phyloP scores from a whole-genome alignment of 2,888 invertebrate genomes.

The Sericinus montela region DNA sequence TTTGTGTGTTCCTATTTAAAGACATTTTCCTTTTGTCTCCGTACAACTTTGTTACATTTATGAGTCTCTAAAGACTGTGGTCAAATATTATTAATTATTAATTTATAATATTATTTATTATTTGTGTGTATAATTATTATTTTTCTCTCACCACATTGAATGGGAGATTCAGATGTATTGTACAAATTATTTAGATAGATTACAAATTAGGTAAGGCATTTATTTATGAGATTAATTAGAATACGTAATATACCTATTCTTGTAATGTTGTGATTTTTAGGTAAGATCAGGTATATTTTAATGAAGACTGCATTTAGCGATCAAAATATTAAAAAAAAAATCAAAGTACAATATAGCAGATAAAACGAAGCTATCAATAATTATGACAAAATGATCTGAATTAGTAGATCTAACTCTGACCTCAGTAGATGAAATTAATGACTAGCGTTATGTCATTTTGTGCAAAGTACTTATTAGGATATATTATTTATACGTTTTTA shows the following conservation, averaged over 20 bases:
- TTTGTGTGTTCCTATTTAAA: constrained; percentile 67
- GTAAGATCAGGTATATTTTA: constrained; percentile 38
- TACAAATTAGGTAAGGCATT: constrained; percentile 56
- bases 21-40: constrained; percentile 55
- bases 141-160: constrained; percentile 56
- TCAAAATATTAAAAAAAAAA: constrained; percentile 38
- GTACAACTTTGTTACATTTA: constrained; percentile 52
- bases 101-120: constrained; percentile 72
- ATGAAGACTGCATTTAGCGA: constrained; percentile 75
- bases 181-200: constrained; percentile 74
- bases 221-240: constrained; percentile 78
- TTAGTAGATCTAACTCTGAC: constrained; percentile 37
- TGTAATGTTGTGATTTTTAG: constrained; percentile 72
- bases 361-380: constrained; percentile 20
- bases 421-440: constrained; percentile 52
- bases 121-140: constrained; percentile 65
- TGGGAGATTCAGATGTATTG: constrained; percentile 63
- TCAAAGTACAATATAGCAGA: constrained; percentile 35
- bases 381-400: constrained; percentile 26
- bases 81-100: constrained; percentile 56
- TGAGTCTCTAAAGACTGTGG: constrained; percentile 69
- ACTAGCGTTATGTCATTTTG: constrained; percentile 67
- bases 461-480: constrained; percentile 79
- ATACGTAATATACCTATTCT: constrained; percentile 50
- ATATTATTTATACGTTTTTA: constrained; percentile 75